Evolutionary conservation across 2,888 invertebrate species (phyloP), one percentile per base, ranked within the genome.

Genomic region (Drosophila borborema): DNA sequence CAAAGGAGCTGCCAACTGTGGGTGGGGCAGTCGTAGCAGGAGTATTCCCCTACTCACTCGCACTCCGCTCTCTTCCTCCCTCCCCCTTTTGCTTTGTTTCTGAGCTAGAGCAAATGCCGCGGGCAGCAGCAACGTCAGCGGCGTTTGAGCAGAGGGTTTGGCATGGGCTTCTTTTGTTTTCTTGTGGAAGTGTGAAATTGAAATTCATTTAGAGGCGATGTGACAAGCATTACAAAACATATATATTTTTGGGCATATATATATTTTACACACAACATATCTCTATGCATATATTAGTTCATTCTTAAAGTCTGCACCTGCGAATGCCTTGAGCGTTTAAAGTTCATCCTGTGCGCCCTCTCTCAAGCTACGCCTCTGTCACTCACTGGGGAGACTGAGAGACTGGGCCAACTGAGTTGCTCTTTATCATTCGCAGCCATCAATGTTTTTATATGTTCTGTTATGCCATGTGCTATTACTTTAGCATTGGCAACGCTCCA

Each of bases 401-500:
- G 36, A 60, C 68, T 63, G n/a, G 64, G 59, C 64, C 59, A 73
- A 56, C 64, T 54, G 62, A 20, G 16, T 55, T 12, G 62, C 28
- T 55, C 59, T 68, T 68, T 85, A 84, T 86, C 83, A 78, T 72
- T 80, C 60, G 65, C 72, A 85, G 84, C 68, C 82, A 82, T 87
- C 88, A 86, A 86, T 88, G 82, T 88, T 88, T 88, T 85, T 81
- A 84, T 55, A 45, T 76, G 73, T 64, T 74, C 63, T 74, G 65
- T 65, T 80, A 64, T 82, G 79, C 81, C 74, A 82, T 87, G 87
- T 87, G 87, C 86, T 84, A 88, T 88, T 84, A 88, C 86, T 87
- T 86, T 77, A 82, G 79, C 82, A 84, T 81, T 83, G 86, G 70
- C 86, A 82, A 74, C 86, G 83, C 72, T 69, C 76, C 65, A 75